Percentiles rank a stretch among this genome's conserved stretches.
These are phyloP conservation scores for Hirtodrosophila alboralis DNA, from an alignment of 2,888 invertebrate genomes.

Conservation along the genomic window DNA sequence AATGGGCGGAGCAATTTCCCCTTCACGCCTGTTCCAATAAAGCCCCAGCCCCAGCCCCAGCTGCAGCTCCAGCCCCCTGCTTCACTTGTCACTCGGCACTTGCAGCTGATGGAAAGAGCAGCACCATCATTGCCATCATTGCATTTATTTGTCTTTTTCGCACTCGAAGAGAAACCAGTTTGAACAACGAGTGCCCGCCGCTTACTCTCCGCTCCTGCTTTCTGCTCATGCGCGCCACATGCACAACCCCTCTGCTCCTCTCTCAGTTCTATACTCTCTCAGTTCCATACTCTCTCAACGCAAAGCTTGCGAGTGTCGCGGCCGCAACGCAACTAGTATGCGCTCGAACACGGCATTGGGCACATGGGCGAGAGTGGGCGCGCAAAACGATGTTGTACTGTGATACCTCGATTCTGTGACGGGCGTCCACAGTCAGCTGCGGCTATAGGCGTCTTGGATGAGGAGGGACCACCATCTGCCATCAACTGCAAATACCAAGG, in stretches of 20 bases:
- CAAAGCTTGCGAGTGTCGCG: constrained; percentile 16
- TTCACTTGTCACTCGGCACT: constrained; percentile 18
- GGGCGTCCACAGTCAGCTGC: constrained; percentile 13
- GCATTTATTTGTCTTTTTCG: constrained; percentile 42
- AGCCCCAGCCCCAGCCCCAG: constrained; percentile 35
- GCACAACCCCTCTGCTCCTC: constrained; percentile 51
- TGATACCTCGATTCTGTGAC: constrained; percentile 12
- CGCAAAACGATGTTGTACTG: constrained; percentile 65
- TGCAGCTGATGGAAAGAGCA: constrained; percentile 63
- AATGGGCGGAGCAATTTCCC: constrained; percentile 72
- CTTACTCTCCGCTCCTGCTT: constrained; percentile 6
- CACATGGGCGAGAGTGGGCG: constrained; percentile 80
- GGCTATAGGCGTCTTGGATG: constrained; percentile 21
- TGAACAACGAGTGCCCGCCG: constrained; percentile 27
- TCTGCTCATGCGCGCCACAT: constrained; percentile 68
- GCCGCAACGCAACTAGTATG: constrained; percentile 83
- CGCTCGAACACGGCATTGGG: constrained; percentile 83
- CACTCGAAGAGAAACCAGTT: constrained; percentile 62
- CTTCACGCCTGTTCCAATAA: constrained; percentile 49
- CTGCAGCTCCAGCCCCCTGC: constrained; percentile 25
- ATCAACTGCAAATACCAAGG: background rate
- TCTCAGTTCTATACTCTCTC: constrained; percentile 2
- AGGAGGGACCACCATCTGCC: background rate
- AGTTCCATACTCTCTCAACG: constrained; percentile 6
- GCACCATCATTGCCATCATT: constrained; percentile 22